Evolutionary conservation across 2,888 invertebrate genomes (phyloP), one percentile per base, ranked within the genome.

Genomic region (Tipula lateralis): DNA sequence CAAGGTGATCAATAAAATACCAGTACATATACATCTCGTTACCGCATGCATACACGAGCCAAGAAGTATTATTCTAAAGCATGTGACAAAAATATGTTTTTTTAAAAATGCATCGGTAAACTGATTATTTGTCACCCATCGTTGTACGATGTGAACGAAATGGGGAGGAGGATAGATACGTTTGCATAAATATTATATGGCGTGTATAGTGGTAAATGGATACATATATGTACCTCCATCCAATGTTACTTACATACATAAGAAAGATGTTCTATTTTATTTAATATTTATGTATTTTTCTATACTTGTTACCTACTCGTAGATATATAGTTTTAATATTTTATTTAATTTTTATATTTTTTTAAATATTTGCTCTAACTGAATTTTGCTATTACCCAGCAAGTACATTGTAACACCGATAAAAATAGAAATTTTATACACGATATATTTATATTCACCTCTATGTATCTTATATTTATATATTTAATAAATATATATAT

Each of bases 281-380:
- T 24, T 66, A 24, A 66, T 24, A 66, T 66, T 66, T 66, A 66
- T 66, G 66, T 66, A 9, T 66, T 66, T 36, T 66, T 66, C 19
- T 66, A n/a, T n/a, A 66, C 66, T 66, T 66, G 66, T 66, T 66
- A 66, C 66, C 66, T 66, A n/a, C n/a, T n/a, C 12, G 36, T 36
- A 16, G 66, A 66, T 24, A 66, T 66, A 66, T 24, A 66, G 66
- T 66, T 66, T 66, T 66, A 66, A 66, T 66, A 66, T 66, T 66
- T 66, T 66, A 66, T 66, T 66, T 7, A 66, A 24, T 66, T 66
- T 66, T 44, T 32, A n/a, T 32, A 32, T 32, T 24, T 66, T 66
- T 24, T 66, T 24, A 9, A 66, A 24, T 66, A 66, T 66, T 66
- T 66, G 24, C 66, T 66, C 24, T 66, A 66, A 66, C 66, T 66